phyloP scores from a whole-genome alignment of 2,797 vertebrate species.

The Pristis pectinata region DNA sequence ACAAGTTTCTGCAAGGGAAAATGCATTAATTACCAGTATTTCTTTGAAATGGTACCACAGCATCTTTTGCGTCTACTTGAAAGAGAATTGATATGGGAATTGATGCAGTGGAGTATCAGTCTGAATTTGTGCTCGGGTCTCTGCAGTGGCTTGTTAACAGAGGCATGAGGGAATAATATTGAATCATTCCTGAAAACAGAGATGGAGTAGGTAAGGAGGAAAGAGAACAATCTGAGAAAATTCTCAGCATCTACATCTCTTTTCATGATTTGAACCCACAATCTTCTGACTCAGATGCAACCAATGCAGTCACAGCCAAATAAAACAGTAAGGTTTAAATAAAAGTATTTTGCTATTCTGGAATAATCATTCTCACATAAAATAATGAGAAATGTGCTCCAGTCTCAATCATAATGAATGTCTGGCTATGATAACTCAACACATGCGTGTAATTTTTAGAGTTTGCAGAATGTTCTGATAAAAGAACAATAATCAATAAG shows the following conservation, averaged over 20 bases:
- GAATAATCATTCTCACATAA: no score
- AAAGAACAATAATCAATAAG: neutral
- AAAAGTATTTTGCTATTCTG: no score
- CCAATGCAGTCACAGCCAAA: no score
- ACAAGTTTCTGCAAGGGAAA: neutral
- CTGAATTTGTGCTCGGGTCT: neutral
- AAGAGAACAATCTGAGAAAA: no score
- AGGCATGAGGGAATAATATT: no score
- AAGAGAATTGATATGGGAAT: neutral
- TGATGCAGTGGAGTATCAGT: no score
- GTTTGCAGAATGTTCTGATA: neutral
- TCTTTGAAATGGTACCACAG: neutral
- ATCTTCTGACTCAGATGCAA: neutral
- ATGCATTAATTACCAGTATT: neutral
- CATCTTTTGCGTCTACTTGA: neutral
- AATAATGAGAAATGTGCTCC: neutral
- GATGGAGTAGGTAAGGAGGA: no score
- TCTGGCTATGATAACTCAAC: neutral
- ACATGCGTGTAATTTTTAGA: neutral
- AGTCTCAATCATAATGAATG: neutral
- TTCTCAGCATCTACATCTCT: no score
- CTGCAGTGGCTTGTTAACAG: neutral
- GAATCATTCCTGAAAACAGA: no score
- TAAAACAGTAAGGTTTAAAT: no score
- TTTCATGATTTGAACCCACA: neutral